Evolutionary conservation across 2,113 vertebrate genomes (phyloP).

Genomic region (Beaufortia kweichowensis): DNA sequence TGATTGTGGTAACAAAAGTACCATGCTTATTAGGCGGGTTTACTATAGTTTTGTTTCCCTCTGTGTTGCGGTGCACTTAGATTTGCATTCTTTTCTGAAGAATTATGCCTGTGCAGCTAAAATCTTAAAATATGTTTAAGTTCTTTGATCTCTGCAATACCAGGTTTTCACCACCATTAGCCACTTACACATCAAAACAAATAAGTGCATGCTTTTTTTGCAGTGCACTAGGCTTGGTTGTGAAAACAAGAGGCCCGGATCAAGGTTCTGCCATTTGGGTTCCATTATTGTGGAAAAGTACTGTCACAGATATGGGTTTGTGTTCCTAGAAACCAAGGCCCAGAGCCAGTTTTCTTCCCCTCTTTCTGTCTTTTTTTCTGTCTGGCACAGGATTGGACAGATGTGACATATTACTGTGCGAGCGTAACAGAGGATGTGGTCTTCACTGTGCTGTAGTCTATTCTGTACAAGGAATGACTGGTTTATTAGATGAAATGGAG

Average conservation of each 20-base stretch:
- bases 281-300: constrained; percentile 54
- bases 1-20: too few species aligned
- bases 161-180: not conserved
- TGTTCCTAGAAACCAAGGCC: constrained; percentile 57
- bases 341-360: constrained; percentile 17
- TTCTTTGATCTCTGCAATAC: not conserved
- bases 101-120: too few species aligned
- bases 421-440: constrained; percentile 11
- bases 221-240: not conserved
- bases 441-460: constrained; percentile 12
- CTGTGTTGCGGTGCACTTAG: too few species aligned
- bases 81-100: too few species aligned
- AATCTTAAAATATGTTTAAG: not conserved
- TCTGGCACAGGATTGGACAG: constrained; percentile 26
- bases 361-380: not conserved
- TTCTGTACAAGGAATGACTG: not conserved
- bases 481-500: not conserved
- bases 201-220: not conserved
- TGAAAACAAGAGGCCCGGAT: constrained; percentile 32
- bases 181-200: not conserved
- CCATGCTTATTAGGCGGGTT: too few species aligned
- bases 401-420: constrained; percentile 43
- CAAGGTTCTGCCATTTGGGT: constrained; percentile 43
- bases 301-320: constrained; percentile 43
- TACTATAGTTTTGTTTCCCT: too few species aligned